A percentile compares a stretch with the other conserved stretches of the same genome.
These are phyloP conservation scores for Crenichthys baileyi DNA, from an alignment of 2,797 vertebrate species.

Conservation along the genomic window DNA sequence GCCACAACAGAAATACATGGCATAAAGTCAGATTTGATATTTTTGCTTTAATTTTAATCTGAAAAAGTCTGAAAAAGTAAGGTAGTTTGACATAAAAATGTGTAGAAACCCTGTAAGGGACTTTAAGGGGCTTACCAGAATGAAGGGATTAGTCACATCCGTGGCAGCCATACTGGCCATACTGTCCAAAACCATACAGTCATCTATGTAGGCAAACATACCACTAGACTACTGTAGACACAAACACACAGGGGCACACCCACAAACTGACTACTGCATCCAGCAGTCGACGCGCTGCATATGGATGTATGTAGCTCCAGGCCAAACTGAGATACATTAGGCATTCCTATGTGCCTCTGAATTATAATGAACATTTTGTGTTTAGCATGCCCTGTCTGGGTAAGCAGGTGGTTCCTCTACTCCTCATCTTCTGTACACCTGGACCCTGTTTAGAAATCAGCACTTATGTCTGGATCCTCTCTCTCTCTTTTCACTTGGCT, in stretches of 20 bases:
- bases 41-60: neutral
- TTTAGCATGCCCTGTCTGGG: constrained; percentile 63
- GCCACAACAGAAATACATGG: neutral
- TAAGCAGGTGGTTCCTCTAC: constrained; percentile 67
- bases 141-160: constrained; percentile 56
- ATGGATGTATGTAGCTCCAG: constrained; percentile 52
- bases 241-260: constrained; percentile 36
- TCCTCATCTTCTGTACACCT: constrained; percentile 63
- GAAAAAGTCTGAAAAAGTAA: neutral
- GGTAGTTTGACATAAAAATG: neutral
- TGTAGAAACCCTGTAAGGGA: neutral
- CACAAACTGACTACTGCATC: constrained; percentile 36
- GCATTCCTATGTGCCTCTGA: constrained; percentile 49
- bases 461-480: constrained; percentile 36
- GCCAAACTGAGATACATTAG: constrained; percentile 43
- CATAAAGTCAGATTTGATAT: neutral
- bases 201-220: constrained; percentile 44
- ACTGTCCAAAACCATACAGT: constrained; percentile 47
- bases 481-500: constrained; percentile 4
- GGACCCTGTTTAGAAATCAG: constrained; percentile 48
- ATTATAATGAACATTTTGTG: constrained; percentile 74
- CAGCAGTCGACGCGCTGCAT: constrained; percentile 44
- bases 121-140: constrained; percentile 31
- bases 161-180: constrained; percentile 37
- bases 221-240: constrained; percentile 12